Base-by-base conservation (phyloP, 2,888 invertebrate species). In the Temnothorax unifasciatus region DNA sequence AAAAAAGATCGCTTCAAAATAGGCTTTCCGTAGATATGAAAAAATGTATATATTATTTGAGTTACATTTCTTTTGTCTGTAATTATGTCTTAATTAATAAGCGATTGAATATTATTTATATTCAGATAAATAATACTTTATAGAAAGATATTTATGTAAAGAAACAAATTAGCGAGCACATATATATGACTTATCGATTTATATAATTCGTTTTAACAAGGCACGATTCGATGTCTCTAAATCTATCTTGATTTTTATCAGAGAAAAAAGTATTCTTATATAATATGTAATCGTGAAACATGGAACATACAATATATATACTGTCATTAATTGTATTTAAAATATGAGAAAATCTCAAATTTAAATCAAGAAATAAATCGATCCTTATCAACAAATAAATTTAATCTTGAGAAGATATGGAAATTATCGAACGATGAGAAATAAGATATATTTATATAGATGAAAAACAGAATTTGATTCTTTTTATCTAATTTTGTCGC, bases 81-180 rank as follows among this genome's bases (percentile, higher is more conserved):
- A 69, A 69, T 69, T n/a, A n/a, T 69, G 15, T 69, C 2, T 69
- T 69, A 29, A 13, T 52, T 66, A 25, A 25, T 44, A 25, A 25
- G 11, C 44, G 13, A 66, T 44, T 50, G 34, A 69, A 69, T 50
- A 69, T 69, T 50, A 29, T 29, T 29, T 29, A 29, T n/a, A 69
- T n/a, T 3, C 25, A 3, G 15, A 29, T 18, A n/a, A 3, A 29
- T n/a, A 50, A 4, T 52, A 50, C 2, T 71, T 69, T 52, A 34
- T 34, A 38, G 2, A 52, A 52, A 52, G 13, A n/a, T 52, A 9
- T 34, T 34, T 52, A 71, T 29, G 1, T 52, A 69, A 69, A 34
- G 1, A 34, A 34, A 29, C 15, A 52, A 69, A n/a, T 52, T 34
- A 38, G 9, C 18, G 15, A 18, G 3, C 6, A 6, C 6, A 6